Evolutionary conservation across 2,888 invertebrate species (phyloP), one percentile per base, ranked within the genome.

Genomic region (Tubulanus polymorphus): DNA sequence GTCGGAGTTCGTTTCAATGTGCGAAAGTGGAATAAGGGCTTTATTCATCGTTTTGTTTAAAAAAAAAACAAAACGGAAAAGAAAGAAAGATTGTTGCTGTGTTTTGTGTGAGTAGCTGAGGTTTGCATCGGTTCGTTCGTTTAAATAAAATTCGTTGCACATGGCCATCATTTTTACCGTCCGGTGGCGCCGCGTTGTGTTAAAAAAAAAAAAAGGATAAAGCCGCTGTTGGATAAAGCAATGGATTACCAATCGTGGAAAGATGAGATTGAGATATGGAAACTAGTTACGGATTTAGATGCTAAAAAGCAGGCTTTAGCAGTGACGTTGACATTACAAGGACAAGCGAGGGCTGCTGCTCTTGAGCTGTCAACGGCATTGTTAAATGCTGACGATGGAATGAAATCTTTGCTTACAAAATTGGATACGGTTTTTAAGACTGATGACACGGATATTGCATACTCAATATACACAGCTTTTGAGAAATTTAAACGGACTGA

Each of bases 221-320:
- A n/a, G 23, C 51, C 52, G 3, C 29, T 27, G 5, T 28, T 52
- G 28, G 52, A 27, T 26, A 23, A 3, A 28, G 45, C 27, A 10
- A 37, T 27, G 23, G 27, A 37, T 6, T 52, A 52, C 27, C 45
- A 52, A 52, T 6, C 41, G n/a, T 52, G 52, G 41, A 45, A 26
- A 25, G 29, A n/a, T 20, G 52, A 52, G 45, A 45, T 46, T 20
- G 45, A 32, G 5, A 26, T 52, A 10, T 52, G 52, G 52, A 6
- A 30, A n/a, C 15, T 52, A 6, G 52, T 52, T 18, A 52, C 52
- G n/a, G 45, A 52, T n/a, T 45, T 52, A 26, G 45, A 52, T 3
- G 29, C 41, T 15, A 45, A 52, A 29, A 45, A 29, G 46, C 52
- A 45, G n/a, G 52, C 52, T 6, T 37, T 41, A 37, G 37, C 51